phyloP scores from a whole-genome alignment of 1,140 invertebrate species.

The Condylostylus longicornis region DNA sequence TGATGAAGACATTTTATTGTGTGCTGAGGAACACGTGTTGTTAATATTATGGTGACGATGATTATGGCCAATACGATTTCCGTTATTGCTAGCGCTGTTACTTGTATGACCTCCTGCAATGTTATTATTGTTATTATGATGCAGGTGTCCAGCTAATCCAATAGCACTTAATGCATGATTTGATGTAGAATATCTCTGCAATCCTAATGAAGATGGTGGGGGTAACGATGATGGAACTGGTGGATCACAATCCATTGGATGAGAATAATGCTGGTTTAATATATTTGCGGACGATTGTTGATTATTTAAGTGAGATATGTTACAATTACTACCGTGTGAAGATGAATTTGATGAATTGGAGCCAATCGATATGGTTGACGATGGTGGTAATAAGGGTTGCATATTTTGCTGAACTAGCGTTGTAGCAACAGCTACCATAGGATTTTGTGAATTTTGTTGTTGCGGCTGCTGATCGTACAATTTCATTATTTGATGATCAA shows the following conservation, averaged over 20 bases:
- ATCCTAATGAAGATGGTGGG: constrained; percentile 5
- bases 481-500: constrained; percentile 6
- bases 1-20: constrained; percentile 10
- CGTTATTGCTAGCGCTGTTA: constrained; percentile 2
- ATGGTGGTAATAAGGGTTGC: constrained; percentile 6
- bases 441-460: constrained; percentile 7
- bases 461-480: not conserved
- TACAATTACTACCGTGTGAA: constrained; percentile 1
- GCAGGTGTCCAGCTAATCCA: constrained; percentile 1
- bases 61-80: not conserved
- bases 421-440: constrained; percentile 4
- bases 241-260: constrained; percentile 32
- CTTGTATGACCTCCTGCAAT: not conserved
- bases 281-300: constrained; percentile 7
- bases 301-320: constrained; percentile 3
- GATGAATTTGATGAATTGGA: constrained; percentile 1
- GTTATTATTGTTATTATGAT: not conserved
- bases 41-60: not conserved
- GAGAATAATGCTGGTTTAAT: constrained; percentile 16
- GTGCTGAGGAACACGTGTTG: not conserved
- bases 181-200: not conserved
- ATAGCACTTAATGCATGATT: constrained; percentile 5
- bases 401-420: constrained; percentile 8
- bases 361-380: constrained; percentile 1
- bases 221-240: constrained; percentile 13